Conservation (phyloP, 1,140 invertebrate genomes). For the Trichogramma pretiosum region DNA sequence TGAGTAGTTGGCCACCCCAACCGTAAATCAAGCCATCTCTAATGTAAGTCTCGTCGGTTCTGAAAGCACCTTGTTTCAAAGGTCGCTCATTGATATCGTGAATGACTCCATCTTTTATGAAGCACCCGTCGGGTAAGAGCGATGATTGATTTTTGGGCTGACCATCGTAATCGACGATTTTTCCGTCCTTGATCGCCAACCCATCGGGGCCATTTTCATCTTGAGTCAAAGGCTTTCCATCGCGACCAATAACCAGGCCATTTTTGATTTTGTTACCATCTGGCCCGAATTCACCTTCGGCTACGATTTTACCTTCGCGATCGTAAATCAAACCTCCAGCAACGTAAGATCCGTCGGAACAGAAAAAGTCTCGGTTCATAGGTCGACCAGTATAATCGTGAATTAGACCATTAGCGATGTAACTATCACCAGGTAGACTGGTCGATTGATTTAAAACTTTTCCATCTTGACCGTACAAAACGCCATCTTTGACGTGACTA, state of each 20-base stretch:
- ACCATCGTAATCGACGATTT: conserved; percentile 33
- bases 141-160: conserved; percentile 34
- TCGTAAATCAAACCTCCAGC: conserved; percentile 33
- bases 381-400: conserved; percentile 31
- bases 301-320: conserved; percentile 32
- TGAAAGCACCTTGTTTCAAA: conserved; percentile 38
- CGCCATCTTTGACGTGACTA: conserved; percentile 37
- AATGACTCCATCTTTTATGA: conserved; percentile 36
- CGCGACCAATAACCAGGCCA: conserved; percentile 34
- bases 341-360: conserved; percentile 39
- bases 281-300: conserved; percentile 36
- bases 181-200: conserved; percentile 34
- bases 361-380: conserved; percentile 33
- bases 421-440: conserved; percentile 32
- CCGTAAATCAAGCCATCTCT: conserved; percentile 36
- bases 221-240: conserved; percentile 35
- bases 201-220: conserved; percentile 37
- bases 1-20: conserved; percentile 36
- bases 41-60: conserved; percentile 36
- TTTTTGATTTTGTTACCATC: conserved; percentile 38
- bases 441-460: conserved; percentile 33
- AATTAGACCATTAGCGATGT: conserved; percentile 36
- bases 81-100: conserved; percentile 32
- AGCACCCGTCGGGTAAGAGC: conserved; percentile 37
- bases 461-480: conserved; percentile 34